A percentile compares a stretch with the other conserved stretches of the same genome.
phyloP scores from a whole-genome alignment of 2,888 invertebrate genomes.

The Tuta absoluta region DNA sequence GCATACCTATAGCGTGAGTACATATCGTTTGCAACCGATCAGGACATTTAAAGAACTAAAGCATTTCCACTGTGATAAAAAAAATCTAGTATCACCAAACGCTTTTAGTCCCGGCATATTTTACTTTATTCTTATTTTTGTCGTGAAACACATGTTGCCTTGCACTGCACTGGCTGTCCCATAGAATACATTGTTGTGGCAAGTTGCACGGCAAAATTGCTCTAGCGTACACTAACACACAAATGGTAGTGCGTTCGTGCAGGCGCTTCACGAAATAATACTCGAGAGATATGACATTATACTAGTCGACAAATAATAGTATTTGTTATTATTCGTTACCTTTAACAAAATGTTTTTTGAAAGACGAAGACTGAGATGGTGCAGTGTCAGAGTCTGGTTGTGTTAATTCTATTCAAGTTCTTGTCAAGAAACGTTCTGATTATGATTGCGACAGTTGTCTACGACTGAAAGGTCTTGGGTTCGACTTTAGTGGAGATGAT shows the following conservation, averaged over 20 bases:
- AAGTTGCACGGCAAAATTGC: conserved; percentile 10
- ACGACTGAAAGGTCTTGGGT: too few relatives aligned
- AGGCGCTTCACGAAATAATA: conserved; percentile 3
- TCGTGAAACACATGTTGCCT: conserved; percentile 12
- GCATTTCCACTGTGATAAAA: too few relatives aligned
- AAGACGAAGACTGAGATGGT: too few relatives aligned
- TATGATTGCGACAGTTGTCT: too few relatives aligned
- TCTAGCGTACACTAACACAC: conserved; percentile 5
- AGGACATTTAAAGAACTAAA: too few relatives aligned
- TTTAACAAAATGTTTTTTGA: too few relatives aligned
- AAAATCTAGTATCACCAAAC: neutral
- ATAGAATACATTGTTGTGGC: conserved; percentile 8
- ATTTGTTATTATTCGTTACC: neutral
- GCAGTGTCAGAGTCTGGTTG: too few relatives aligned
- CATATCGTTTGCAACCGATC: too few relatives aligned
- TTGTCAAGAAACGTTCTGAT: too few relatives aligned
- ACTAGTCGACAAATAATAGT: neutral
- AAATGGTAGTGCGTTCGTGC: neutral
- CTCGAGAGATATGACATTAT: neutral
- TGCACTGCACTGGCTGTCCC: conserved; percentile 6
- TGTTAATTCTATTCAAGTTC: too few relatives aligned
- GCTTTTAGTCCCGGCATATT: neutral
- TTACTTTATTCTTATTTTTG: neutral
- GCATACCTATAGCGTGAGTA: too few relatives aligned
- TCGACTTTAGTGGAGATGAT: too few relatives aligned